Conservation (phyloP, 2,797 vertebrate genomes). For the Sebastes matsubarae region DNA sequence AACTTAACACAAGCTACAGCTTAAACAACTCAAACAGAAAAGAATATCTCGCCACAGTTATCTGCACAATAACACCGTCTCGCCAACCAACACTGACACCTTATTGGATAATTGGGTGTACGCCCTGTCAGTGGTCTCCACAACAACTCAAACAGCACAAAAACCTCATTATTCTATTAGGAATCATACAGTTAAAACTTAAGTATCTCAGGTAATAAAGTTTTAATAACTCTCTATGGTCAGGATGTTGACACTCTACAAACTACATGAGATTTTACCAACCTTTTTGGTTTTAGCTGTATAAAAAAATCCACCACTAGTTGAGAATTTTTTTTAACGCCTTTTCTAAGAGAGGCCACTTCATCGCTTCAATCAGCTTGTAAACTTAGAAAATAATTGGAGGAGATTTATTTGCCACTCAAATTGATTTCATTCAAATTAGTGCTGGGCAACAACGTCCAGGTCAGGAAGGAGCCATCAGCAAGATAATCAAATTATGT, state of each 20-base stretch:
- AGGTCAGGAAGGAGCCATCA: background rate
- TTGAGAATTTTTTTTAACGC: background rate
- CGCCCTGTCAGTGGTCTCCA: slow-evolving; percentile 20
- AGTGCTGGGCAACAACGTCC: background rate
- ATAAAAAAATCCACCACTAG: background rate
- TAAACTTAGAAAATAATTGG: background rate
- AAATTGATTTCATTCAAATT: slow-evolving; percentile 10
- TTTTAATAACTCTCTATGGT: background rate
- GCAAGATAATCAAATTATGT: background rate
- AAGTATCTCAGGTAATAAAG: background rate
- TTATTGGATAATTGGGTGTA: slow-evolving; percentile 44
- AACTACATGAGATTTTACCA: background rate
- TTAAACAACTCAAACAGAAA: slow-evolving; percentile 28
- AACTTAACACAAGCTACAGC: slow-evolving; percentile 17
- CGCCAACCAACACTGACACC: slow-evolving; percentile 25
- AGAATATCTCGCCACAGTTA: slow-evolving; percentile 18
- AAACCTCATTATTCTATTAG: background rate
- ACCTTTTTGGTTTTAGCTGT: background rate
- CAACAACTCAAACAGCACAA: slow-evolving; percentile 35
- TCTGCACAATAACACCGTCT: background rate
- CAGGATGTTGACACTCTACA: background rate
- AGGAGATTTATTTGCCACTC: background rate
- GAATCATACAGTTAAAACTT: background rate
- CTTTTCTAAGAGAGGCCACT: background rate
- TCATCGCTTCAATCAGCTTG: background rate